Conservation (phyloP, 1,140 invertebrate species). For the Bombus cullumanus region DNA sequence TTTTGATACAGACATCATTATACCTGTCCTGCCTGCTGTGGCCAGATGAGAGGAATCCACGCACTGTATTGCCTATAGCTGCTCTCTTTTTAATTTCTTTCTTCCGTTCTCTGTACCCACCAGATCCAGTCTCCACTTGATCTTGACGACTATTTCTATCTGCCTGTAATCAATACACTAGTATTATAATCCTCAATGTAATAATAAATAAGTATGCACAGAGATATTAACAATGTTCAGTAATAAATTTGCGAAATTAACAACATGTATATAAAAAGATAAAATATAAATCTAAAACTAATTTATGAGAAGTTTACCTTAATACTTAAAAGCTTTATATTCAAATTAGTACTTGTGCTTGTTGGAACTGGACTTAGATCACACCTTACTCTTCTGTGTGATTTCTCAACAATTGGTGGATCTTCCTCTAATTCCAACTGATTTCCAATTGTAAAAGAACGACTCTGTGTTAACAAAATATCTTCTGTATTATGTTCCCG, state of each 20-base stretch:
- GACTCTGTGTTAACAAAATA: conserved; percentile 76
- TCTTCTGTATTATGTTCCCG: conserved; percentile 75
- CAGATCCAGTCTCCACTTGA: conserved; percentile 76
- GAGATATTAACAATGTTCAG: background rate
- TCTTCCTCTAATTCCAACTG: conserved; percentile 77
- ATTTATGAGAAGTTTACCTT: conserved; percentile 72
- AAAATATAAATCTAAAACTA: conserved; percentile 1
- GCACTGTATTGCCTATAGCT: conserved; percentile 82
- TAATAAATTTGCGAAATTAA: background rate
- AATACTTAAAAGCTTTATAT: conserved; percentile 78
- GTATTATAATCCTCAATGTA: background rate
- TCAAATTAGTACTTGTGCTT: conserved; percentile 77
- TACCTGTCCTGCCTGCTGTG: conserved; percentile 83
- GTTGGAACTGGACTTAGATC: conserved; percentile 81
- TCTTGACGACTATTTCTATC: conserved; percentile 76
- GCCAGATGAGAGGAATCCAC: conserved; percentile 81
- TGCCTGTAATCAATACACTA: conserved; percentile 65
- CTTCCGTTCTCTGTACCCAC: conserved; percentile 77
- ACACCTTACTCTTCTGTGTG: conserved; percentile 80
- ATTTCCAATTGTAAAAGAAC: conserved; percentile 76
- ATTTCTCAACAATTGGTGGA: conserved; percentile 77
- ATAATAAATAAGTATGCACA: background rate
- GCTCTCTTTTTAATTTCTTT: conserved; percentile 81
- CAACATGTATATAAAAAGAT: background rate
- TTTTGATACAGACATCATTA: conserved; percentile 83